These are phyloP conservation scores for Tetropium fuscum DNA, from an alignment of 2,888 invertebrate species.

Conservation along the genomic window DNA sequence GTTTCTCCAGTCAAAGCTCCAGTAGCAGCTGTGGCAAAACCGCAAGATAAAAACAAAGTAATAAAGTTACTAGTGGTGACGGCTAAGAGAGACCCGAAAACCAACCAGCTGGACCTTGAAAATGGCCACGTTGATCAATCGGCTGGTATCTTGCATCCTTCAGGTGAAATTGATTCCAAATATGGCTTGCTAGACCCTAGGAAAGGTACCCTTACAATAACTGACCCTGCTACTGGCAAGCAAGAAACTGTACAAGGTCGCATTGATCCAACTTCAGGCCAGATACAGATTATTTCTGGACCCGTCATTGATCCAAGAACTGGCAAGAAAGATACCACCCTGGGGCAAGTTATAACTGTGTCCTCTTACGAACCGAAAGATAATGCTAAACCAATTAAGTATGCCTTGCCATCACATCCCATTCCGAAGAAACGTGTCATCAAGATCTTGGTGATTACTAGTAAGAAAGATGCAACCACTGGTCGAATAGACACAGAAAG, in stretches of 20 bases:
- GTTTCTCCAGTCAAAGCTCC: conserved; percentile 48
- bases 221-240: conserved; percentile 74
- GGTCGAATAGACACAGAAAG: conserved; percentile 73
- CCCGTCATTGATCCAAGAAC: conserved; percentile 77
- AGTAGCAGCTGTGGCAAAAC: conserved; percentile 35
- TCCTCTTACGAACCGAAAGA: conserved; percentile 57
- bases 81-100: conserved; percentile 72
- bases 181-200: conserved; percentile 78
- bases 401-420: conserved; percentile 59
- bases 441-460: conserved; percentile 65
- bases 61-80: conserved; percentile 73
- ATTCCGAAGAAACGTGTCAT: conserved; percentile 64
- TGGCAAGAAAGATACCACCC: conserved; percentile 73
- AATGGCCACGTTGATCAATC: conserved; percentile 77
- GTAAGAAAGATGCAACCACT: conserved; percentile 65
- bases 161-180: conserved; percentile 78
- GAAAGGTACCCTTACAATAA: conserved; percentile 72
- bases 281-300: conserved; percentile 73
- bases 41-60: conserved; percentile 53
- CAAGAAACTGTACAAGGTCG: conserved; percentile 74
- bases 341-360: conserved; percentile 70
- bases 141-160: conserved; percentile 76
- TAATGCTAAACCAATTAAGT: conserved; percentile 71
- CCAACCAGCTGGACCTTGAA: conserved; percentile 74
- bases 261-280: conserved; percentile 75